Evolutionary conservation across 2,113 vertebrate genomes (phyloP).

Genomic region (Pica pica): DNA sequence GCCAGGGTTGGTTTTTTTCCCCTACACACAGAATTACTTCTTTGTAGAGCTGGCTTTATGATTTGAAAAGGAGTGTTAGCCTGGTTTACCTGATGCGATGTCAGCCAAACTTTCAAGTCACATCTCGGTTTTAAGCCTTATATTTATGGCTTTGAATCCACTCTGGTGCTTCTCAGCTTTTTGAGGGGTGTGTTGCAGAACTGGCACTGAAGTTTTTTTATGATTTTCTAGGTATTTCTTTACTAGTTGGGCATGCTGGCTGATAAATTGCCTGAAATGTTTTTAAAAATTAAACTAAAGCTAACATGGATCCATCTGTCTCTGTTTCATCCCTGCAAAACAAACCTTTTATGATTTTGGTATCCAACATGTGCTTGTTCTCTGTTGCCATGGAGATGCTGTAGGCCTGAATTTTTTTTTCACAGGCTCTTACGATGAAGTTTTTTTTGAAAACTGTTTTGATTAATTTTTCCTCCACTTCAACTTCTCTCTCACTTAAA

Average conservation of each 20-base stretch:
- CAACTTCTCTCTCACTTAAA: constrained; percentile 73
- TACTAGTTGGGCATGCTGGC: background rate
- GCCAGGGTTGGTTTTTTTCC: background rate
- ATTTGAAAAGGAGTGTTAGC: background rate
- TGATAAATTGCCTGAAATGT: background rate
- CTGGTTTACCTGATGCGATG: constrained; percentile 1
- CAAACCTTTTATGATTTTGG: constrained; percentile 74
- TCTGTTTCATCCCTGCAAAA: constrained; percentile 62
- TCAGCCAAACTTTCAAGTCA: background rate
- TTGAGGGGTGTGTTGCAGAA: rapidly evolving
- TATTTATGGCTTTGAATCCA: background rate
- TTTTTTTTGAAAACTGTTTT: constrained; percentile 79
- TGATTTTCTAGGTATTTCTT: background rate
- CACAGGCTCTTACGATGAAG: constrained; percentile 73
- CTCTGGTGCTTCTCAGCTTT: background rate
- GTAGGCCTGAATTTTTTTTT: constrained; percentile 64
- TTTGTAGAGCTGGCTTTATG: background rate
- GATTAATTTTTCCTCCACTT: constrained; percentile 73
- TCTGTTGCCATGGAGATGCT: constrained; percentile 77
- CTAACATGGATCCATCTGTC: constrained; percentile 28
- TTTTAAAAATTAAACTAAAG: constrained; percentile 36
- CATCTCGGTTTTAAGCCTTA: background rate
- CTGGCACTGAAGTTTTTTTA: background rate
- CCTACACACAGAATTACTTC: background rate
- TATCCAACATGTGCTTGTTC: constrained; percentile 68